Evolutionary conservation across 2,797 vertebrate genomes (phyloP).

Genomic region (Decapterus maruadsi): DNA sequence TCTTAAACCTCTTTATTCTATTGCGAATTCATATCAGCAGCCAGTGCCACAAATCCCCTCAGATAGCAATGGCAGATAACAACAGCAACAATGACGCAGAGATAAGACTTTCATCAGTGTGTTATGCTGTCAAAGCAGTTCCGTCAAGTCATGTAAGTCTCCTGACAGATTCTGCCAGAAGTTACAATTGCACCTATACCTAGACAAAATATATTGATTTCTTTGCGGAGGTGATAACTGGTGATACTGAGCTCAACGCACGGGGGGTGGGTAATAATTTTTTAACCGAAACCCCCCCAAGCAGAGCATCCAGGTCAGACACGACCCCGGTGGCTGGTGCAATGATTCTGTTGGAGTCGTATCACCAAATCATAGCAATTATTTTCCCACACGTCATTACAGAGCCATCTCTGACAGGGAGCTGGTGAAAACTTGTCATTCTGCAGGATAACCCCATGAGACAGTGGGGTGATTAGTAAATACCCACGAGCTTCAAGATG

Average conservation of each 20-base stretch:
- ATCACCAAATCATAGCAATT: slow-evolving; percentile 53
- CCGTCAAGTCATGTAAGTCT: slow-evolving; percentile 22
- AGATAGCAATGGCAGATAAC: slow-evolving; percentile 41
- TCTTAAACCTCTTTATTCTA: slow-evolving; percentile 54
- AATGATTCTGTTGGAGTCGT: slow-evolving; percentile 23
- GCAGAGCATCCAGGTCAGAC: slow-evolving; percentile 36
- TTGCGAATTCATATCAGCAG: slow-evolving; percentile 53
- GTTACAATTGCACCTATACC: slow-evolving; percentile 22
- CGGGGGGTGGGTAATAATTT: slow-evolving; percentile 27
- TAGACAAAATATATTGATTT: slow-evolving; percentile 57
- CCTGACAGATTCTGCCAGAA: slow-evolving; percentile 22
- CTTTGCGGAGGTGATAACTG: slow-evolving; percentile 17
- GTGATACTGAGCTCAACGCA: slow-evolving; percentile 26
- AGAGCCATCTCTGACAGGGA: slow-evolving; percentile 35
- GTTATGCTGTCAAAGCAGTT: slow-evolving; percentile 26
- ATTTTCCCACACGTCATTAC: slow-evolving; percentile 47
- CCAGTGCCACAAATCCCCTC: slow-evolving; percentile 44
- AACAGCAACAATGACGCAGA: slow-evolving; percentile 44
- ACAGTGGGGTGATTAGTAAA: slow-evolving; percentile 64
- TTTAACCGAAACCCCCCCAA: slow-evolving; percentile 43
- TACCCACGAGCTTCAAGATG: slow-evolving; percentile 62
- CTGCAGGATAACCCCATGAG: slow-evolving; percentile 57
- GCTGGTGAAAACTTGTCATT: slow-evolving; percentile 57
- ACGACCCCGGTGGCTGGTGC: slow-evolving; percentile 32
- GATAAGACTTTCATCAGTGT: slow-evolving; percentile 42